Evolutionary conservation across 2,797 vertebrate genomes (phyloP).

Genomic region (Gambusia yucatana): DNA sequence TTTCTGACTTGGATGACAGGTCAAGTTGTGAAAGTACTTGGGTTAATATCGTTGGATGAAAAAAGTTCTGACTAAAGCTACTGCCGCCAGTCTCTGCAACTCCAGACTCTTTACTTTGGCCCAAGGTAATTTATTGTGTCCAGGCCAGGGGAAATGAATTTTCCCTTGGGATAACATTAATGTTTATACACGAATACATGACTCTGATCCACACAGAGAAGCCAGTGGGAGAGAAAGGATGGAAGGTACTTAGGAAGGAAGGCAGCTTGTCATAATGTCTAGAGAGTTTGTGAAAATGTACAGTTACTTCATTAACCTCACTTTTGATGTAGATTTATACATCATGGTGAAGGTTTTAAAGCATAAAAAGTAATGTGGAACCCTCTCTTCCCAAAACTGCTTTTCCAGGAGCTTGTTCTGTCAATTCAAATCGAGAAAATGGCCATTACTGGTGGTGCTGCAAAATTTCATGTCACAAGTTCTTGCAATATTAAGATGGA

Average conservation of each 20-base stretch:
- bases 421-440: slow-evolving; percentile 55
- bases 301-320: slow-evolving; percentile 12
- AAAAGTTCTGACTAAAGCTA: slow-evolving; percentile 29
- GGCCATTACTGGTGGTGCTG: background rate
- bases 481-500: background rate
- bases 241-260: slow-evolving; percentile 55
- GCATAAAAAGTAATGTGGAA: background rate
- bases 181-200: slow-evolving; percentile 68
- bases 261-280: slow-evolving; percentile 47
- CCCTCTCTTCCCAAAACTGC: background rate
- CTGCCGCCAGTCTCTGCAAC: slow-evolving; percentile 38
- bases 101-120: slow-evolving; percentile 76
- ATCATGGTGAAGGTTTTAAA: background rate
- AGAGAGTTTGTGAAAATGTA: slow-evolving; percentile 43
- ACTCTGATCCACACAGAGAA: slow-evolving; percentile 44
- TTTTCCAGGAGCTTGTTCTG: slow-evolving; percentile 34
- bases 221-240: slow-evolving; percentile 40
- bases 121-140: slow-evolving; percentile 63
- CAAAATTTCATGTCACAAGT: background rate
- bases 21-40: slow-evolving; percentile 12
- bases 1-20: slow-evolving; percentile 19
- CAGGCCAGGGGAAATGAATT: slow-evolving; percentile 59
- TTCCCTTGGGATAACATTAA: slow-evolving; percentile 53
- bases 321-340: background rate
- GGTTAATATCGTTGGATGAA: slow-evolving; percentile 22